Conservation (phyloP, 2,113 vertebrate genomes). For the Leiothrix lutea region DNA sequence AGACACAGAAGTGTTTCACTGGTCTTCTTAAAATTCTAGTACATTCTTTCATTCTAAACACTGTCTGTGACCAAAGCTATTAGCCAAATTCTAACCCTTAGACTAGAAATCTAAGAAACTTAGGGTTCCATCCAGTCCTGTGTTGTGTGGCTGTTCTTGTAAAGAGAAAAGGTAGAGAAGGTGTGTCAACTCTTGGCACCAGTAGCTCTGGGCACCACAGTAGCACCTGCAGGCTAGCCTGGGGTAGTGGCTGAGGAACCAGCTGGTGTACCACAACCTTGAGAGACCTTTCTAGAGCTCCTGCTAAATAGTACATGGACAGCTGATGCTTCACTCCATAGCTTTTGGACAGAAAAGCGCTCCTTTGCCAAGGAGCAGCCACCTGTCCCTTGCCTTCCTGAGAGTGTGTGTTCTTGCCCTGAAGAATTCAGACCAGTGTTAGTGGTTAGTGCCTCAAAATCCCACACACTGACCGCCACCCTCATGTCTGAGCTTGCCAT, state of each 20-base stretch:
- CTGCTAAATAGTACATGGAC: not conserved
- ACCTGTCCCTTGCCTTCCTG: not conserved
- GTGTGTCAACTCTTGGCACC: not conserved
- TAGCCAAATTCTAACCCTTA: not conserved
- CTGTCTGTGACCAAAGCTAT: not conserved
- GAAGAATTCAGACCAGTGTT: not conserved
- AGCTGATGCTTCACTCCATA: not conserved
- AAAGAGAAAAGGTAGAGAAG: not conserved
- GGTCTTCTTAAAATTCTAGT: not conserved
- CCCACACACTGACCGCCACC: accelerated
- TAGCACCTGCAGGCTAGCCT: not conserved
- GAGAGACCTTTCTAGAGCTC: not conserved
- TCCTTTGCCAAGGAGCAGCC: not conserved
- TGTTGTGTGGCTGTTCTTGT: not conserved
- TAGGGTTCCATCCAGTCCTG: not conserved
- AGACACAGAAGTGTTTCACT: not conserved
- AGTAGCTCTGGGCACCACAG: not conserved
- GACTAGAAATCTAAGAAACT: not conserved
- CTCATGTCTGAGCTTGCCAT: not conserved
- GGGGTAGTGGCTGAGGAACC: not conserved
- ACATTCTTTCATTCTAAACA: not conserved
- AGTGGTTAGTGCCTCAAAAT: not conserved
- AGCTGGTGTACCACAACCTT: not conserved
- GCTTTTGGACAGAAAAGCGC: not conserved
- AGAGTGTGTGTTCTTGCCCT: not conserved